phyloP scores from a whole-genome alignment of 2,113 vertebrate species.

The Pomatorhinus ruficollis region DNA sequence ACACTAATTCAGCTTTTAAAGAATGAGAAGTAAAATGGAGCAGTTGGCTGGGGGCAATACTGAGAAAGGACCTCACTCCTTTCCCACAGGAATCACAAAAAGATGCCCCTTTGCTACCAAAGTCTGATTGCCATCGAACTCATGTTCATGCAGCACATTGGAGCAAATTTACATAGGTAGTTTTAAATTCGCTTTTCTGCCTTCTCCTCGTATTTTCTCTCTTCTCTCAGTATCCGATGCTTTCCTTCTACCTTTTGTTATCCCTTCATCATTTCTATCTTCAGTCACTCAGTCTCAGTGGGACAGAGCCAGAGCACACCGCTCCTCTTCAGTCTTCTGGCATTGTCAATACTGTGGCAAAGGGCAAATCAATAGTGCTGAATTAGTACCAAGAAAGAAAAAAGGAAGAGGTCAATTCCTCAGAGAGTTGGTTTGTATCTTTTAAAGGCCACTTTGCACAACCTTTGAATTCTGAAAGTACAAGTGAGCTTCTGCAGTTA shows the following conservation, averaged over 20 bases:
- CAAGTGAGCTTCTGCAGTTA: not conserved
- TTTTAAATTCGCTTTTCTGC: not conserved
- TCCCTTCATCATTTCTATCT: not conserved
- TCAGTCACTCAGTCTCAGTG: not conserved
- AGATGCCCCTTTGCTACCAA: not conserved
- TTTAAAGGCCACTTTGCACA: not conserved
- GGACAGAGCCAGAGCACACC: not conserved
- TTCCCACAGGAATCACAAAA: not conserved
- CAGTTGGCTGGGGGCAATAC: not conserved
- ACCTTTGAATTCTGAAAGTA: not conserved
- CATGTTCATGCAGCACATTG: not conserved
- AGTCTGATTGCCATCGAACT: not conserved
- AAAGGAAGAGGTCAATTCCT: not conserved
- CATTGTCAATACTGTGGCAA: not conserved
- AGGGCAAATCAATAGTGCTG: constrained; percentile 23
- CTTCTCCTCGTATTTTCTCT: not conserved
- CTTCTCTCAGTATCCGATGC: not conserved
- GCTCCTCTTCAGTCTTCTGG: not conserved
- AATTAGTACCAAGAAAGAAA: not conserved
- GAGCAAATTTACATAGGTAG: not conserved
- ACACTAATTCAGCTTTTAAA: not conserved
- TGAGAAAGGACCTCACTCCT: not conserved
- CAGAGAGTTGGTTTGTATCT: not conserved
- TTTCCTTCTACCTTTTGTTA: not conserved
- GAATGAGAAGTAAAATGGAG: not conserved